Evolutionary conservation across 2,888 invertebrate genomes (phyloP), one percentile per base, ranked within the genome.

Genomic region (Heliconius ethilla): DNA sequence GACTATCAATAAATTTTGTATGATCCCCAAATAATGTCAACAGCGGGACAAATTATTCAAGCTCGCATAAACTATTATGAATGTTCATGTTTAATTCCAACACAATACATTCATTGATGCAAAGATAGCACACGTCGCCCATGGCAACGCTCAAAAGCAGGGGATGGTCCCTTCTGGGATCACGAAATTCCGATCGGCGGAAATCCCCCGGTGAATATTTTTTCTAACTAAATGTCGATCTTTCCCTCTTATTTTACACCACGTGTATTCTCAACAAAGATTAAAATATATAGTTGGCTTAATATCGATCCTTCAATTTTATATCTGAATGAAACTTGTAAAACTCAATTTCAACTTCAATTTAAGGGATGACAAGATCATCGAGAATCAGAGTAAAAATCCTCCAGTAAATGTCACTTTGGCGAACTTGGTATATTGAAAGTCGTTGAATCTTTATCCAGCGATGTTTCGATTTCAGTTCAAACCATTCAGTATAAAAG

Each of bases 151-250:
- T 85, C 85, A 87, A 85, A 45, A 83, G 83, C 82, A 84, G 89
- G 91, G 91, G 90, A 88, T 87, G 87, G 83, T 84, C 89, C 89
- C 89, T 86, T 87, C 86, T 84, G 78, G 78, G 82, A 84, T 90
- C 27, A 91, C 90, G 86, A 89, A 89, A 91, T 90, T 88, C 88
- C 85, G 85, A 88, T 80, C 86, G 82, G 82, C 82, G 92, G 93
- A 92, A 93, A 90, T 92, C 88, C 92, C 93, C 91, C 88, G 86
- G 87, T 88, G 88, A 83, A 89, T 81, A 85, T 89, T 90, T 91
- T 91, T 91, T 87, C 84, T 81, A 82, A 83, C 80, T 82, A 75
- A 84, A 83, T 69, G 51, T 66, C n/a, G 33, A 45, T 67, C 51
- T 37, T 62, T 10, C 69, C 25, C 18, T 51, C 75, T 75, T 77